Evolutionary conservation across 2,888 invertebrate genomes (phyloP), one percentile per base, ranked within the genome.

Genomic region (Zygogramma bicolorata): DNA sequence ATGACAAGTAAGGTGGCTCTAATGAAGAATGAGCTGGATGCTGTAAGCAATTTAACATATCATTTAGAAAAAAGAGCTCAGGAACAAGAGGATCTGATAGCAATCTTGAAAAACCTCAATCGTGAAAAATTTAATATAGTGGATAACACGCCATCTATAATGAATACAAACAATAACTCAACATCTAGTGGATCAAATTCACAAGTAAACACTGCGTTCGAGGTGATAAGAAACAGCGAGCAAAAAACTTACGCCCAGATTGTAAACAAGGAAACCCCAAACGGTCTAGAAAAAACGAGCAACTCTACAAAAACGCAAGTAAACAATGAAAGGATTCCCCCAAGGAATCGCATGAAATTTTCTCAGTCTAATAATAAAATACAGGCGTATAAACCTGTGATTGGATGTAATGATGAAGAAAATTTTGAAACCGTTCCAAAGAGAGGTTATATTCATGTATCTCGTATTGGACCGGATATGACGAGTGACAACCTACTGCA

Each of bases 371-470:
- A 58, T 58, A 61, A 61, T 29, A 46, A 63, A 65, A 57, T 18
- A 57, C 27, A 57, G 18, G 25, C n/a, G 57, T 49, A 46, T 49
- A 31, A 65, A 65, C 49, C 65, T 25, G 18, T 65, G 18, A 42
- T 65, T 18, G 65, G 53, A 29, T 15, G 27, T 27, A 42, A 42
- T 65, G 18, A 42, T 3, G 34, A 42, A n/a, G 4, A 7, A 29
- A 65, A 53, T 18, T 15, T 65, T 18, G 25, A 22, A 10, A 49
- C 20, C 18, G 53, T 65, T 20, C 65, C 65, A 42, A 65, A 49
- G 49, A 65, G 15, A 27, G 53, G 65, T 31, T 49, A 65, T 31
- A 27, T 49, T 29, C 65, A 65, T 53, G 49, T 46, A 40, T 65
- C 49, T 22, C 15, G 53, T 18, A 42, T 53, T 29, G 34, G 65